phyloP scores from a whole-genome alignment of 2,113 vertebrate genomes.

The Micronycteris hirsuta region DNA sequence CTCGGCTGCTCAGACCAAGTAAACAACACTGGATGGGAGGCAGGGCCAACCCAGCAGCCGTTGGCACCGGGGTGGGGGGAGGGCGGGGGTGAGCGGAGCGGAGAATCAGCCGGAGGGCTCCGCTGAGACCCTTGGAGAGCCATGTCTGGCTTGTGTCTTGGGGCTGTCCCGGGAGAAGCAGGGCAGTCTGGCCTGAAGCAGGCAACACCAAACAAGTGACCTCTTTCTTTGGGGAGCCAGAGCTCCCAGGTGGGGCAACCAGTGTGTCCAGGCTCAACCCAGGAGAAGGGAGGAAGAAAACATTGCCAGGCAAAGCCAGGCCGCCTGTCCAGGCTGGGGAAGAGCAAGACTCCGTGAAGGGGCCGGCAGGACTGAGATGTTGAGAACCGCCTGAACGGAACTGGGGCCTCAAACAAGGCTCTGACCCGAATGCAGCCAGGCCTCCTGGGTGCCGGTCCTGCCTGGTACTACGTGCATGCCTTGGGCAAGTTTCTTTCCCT shows the following conservation, averaged over 20 bases:
- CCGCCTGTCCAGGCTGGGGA: background rate
- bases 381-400: background rate
- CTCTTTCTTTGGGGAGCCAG: background rate
- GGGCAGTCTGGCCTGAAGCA: background rate
- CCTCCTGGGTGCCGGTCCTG: background rate
- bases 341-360: background rate
- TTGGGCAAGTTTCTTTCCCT: background rate
- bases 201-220: background rate
- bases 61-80: background rate
- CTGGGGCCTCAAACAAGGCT: background rate
- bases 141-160: background rate
- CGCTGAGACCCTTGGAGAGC: background rate
- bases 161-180: background rate
- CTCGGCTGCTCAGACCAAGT: background rate
- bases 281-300: background rate
- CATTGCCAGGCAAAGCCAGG: background rate
- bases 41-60: background rate
- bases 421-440: background rate
- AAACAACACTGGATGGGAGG: background rate
- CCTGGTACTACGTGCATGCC: background rate
- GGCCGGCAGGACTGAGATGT: accelerated
- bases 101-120: background rate
- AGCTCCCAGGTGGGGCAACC: background rate
- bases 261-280: background rate
- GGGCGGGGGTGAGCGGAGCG: too few relatives aligned